Evolutionary conservation across 2,113 vertebrate genomes (phyloP), one percentile per base, ranked within the genome.

Genomic region (Pelecanus crispus): DNA sequence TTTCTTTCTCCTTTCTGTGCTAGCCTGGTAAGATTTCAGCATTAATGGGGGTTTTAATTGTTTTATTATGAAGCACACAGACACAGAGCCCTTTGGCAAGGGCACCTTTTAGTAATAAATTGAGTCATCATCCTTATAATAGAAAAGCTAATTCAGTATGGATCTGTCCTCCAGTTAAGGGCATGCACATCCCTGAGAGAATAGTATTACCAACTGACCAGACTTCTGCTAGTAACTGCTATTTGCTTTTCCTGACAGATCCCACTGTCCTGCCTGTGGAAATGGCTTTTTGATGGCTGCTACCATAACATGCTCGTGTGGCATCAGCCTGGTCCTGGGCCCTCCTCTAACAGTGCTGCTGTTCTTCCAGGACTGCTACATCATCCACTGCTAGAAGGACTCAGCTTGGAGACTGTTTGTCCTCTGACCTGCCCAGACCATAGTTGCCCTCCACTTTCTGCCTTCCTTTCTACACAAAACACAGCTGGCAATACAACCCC

Each of bases 291-390:
- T 86, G 70, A 83, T 77, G 95, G 94, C 68, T 96, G 95, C 92
- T 96, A 89, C 65, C 90, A 93, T 58, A 93, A 97, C 19, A 55
- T 75, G 26, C 52, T 97, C 9, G 26, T 94, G 55, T 95, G 94
- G 95, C 94, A 85, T 97, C 71, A 97, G 95, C 56, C 86, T 94
- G 28, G 82, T 97, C 61, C 92, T 96, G 72, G 93, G 84, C 6
- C 71, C 93, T 59, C 66, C 96, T 52, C 92, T 97, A 50, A 85
- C 18, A 3, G 85, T 96, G 65, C 72, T 82, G 74, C 93, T 94
- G 28, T 97, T 95, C 81, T 97, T 97, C 52, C 92, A 97, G 25
- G 96, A 95, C 95, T 63, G 85, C 73, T 92, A 94, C 63, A 80
- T 92, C 83, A 82, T 63, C 24, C 72, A 34, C 53, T 72, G 34